Evolutionary conservation across 2,888 invertebrate genomes (phyloP).

Genomic region (Mythimna vitellina): DNA sequence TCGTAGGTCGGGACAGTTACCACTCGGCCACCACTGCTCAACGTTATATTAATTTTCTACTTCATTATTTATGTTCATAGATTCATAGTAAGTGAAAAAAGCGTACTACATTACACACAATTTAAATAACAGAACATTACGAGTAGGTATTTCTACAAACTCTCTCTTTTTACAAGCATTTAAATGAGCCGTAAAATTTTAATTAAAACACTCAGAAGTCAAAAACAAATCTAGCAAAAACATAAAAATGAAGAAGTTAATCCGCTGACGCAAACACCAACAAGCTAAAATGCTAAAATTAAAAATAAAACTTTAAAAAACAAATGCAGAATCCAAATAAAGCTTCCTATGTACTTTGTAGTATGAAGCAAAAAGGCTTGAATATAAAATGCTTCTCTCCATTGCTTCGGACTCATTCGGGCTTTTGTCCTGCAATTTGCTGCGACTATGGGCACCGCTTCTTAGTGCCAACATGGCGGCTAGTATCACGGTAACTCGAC

Average conservation of each 20-base stretch:
- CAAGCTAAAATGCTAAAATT: slow-evolving; percentile 26
- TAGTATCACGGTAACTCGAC: slow-evolving; percentile 37
- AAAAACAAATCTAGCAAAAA: slow-evolving; percentile 17
- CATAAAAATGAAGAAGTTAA: slow-evolving; percentile 24
- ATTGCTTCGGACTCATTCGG: slow-evolving; percentile 33
- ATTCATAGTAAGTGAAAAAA: not conserved
- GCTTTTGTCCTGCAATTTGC: slow-evolving; percentile 39
- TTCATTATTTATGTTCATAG: too few relatives aligned
- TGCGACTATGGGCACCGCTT: slow-evolving; percentile 1
- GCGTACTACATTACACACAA: too few relatives aligned
- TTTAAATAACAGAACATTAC: not conserved
- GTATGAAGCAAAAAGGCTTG: slow-evolving; percentile 36
- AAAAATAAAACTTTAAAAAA: slow-evolving; percentile 40
- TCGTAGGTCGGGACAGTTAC: too few relatives aligned
- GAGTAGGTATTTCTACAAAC: not conserved
- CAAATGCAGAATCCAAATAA: slow-evolving; percentile 46
- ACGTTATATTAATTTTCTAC: too few relatives aligned
- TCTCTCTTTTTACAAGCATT: not conserved
- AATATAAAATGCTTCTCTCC: slow-evolving; percentile 43
- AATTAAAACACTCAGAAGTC: slow-evolving; percentile 14
- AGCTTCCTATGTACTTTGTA: slow-evolving; percentile 39
- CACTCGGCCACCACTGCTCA: too few relatives aligned
- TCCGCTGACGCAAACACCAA: slow-evolving; percentile 13
- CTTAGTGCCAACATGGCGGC: slow-evolving; percentile 5
- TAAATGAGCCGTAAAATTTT: slow-evolving; percentile 8